Conservation (phyloP, 1,140 invertebrate species). For the Drosophila kepulauana region DNA sequence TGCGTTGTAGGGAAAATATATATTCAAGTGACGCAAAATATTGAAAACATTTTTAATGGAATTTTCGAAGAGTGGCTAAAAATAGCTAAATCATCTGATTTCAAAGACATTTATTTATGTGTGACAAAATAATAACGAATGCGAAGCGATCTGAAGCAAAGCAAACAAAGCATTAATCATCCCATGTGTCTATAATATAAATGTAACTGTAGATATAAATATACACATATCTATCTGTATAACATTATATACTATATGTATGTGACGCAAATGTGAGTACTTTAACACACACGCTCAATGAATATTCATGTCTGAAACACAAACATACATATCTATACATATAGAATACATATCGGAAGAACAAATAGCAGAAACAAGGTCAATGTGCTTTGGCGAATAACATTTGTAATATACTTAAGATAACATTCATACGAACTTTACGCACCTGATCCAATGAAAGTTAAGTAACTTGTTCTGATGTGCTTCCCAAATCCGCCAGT, state of each 20-base stretch:
- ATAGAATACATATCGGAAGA: not conserved
- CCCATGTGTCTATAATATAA: constrained; percentile 37
- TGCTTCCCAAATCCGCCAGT: not conserved
- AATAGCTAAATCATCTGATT: constrained; percentile 40
- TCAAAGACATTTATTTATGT: constrained; percentile 30
- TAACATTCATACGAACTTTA: constrained; percentile 3
- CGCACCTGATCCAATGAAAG: constrained; percentile 32
- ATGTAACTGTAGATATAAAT: not conserved
- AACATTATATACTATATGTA: constrained; percentile 4
- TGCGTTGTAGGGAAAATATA: constrained; percentile 22
- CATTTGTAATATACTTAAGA: constrained; percentile 12
- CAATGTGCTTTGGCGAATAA: constrained; percentile 22
- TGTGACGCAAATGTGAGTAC: constrained; percentile 20
- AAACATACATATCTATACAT: not conserved
- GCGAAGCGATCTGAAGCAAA: not conserved
- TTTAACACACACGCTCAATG: constrained; percentile 17
- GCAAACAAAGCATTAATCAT: constrained; percentile 38
- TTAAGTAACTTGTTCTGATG: constrained; percentile 21
- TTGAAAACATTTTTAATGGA: constrained; percentile 30
- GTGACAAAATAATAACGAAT: constrained; percentile 33
- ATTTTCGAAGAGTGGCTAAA: constrained; percentile 31
- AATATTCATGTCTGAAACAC: constrained; percentile 1
- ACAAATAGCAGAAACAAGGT: constrained; percentile 30
- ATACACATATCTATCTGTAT: constrained; percentile 7
- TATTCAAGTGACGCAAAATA: constrained; percentile 40